phyloP scores from a whole-genome alignment of 2,113 vertebrate genomes.

The Rhea pennata region DNA sequence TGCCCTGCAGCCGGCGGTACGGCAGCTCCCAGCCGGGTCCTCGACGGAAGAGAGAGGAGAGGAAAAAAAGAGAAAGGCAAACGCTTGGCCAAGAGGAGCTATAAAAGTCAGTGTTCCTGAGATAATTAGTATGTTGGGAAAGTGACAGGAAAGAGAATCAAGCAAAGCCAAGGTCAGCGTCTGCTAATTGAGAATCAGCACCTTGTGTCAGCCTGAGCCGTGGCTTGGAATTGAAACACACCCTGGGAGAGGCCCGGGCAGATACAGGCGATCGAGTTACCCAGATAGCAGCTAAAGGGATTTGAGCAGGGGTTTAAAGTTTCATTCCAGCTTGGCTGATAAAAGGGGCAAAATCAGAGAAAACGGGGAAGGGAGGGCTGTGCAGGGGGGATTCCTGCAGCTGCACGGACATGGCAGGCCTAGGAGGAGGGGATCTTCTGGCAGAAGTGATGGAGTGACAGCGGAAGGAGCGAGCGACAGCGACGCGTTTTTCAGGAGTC shows the following conservation, averaged over 20 bases:
- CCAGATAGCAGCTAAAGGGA: conserved; percentile 39
- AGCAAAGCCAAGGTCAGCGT: conserved; percentile 65
- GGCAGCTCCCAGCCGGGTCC: neutral
- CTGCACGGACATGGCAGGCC: neutral
- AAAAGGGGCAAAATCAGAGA: conserved; percentile 41
- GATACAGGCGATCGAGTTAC: conserved; percentile 61
- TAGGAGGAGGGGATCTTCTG: neutral
- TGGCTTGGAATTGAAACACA: conserved; percentile 63
- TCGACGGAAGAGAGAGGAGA: neutral
- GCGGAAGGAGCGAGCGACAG: no score
- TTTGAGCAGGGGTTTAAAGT: conserved; percentile 36
- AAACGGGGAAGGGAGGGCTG: neutral
- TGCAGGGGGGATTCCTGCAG: conserved; percentile 24
- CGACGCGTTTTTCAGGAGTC: no score
- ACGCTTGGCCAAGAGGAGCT: neutral
- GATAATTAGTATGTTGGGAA: conserved; percentile 72
- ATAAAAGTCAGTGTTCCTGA: conserved; percentile 33
- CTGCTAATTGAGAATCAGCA: conserved; percentile 73
- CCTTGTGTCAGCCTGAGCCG: conserved; percentile 63
- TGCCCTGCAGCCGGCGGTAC: neutral
- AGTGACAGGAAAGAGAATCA: conserved; percentile 64
- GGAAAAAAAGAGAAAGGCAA: neutral
- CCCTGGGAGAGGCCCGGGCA: conserved; percentile 24
- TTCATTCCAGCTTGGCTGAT: conserved; percentile 25
- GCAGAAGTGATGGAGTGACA: neutral